A percentile compares a stretch with the other conserved stretches of the same genome.
Evolutionary conservation across 2,888 invertebrate genomes (phyloP).

Genomic region (Leptogaster cylindrica): DNA sequence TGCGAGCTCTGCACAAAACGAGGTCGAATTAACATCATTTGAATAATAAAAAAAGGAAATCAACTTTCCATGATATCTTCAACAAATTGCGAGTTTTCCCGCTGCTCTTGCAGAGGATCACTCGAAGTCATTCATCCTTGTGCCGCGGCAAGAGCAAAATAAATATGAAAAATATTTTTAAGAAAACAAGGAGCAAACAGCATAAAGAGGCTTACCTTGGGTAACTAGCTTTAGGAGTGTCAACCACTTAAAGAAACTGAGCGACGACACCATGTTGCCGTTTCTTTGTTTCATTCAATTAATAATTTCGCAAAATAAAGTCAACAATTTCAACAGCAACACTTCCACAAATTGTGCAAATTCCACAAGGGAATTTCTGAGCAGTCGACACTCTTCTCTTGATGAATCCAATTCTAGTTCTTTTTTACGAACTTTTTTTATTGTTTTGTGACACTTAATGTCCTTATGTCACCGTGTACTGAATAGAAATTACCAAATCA

Average conservation of each 20-base stretch:
- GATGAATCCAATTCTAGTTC: constrained; percentile 43
- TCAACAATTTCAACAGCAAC: constrained; percentile 20
- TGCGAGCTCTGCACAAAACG: too few relatives aligned
- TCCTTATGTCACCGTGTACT: constrained; percentile 19
- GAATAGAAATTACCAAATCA: constrained; percentile 24
- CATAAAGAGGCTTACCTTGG: constrained; percentile 38
- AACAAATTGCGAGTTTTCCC: too few relatives aligned
- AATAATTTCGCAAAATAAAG: constrained; percentile 21
- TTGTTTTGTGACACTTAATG: constrained; percentile 6
- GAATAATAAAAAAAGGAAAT: too few relatives aligned
- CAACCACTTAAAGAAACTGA: constrained; percentile 39
- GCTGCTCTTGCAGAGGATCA: too few relatives aligned
- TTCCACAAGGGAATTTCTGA: constrained; percentile 26
- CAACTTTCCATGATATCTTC: too few relatives aligned
- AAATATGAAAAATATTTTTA: too few relatives aligned
- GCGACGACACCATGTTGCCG: constrained; percentile 25
- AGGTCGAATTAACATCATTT: too few relatives aligned
- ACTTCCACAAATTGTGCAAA: not conserved
- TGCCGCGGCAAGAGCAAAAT: too few relatives aligned
- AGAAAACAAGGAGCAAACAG: too few relatives aligned
- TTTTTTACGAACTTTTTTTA: constrained; percentile 39
- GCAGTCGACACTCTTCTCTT: constrained; percentile 19
- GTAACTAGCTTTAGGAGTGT: constrained; percentile 41
- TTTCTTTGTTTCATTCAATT: constrained; percentile 21
- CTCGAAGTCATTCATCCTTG: too few relatives aligned